Evolutionary conservation across 2,797 vertebrate species (phyloP), one percentile per base, ranked within the genome.

Genomic region (Sitta carolinensis): DNA sequence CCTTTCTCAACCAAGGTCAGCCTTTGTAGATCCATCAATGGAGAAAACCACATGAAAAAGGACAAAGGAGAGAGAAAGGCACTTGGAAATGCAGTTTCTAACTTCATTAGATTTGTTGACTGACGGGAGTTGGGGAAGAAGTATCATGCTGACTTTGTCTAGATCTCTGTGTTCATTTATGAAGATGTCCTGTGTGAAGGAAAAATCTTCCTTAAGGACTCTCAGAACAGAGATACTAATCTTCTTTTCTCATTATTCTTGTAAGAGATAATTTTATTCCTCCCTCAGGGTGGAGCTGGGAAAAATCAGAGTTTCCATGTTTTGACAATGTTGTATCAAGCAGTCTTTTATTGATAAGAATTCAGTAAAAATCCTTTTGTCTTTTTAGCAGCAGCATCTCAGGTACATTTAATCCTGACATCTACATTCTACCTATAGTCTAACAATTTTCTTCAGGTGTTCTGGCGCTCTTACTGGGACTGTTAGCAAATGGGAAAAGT

Each of bases 181-280:
- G 90, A 95, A 88, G 90, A 95, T 82, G 89, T 94, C 82, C 55
- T 61, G 32, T 78, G 62, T 84, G 63, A 91, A 93, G 83, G 77
- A 84, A 94, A 42, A 90, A 59, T 82, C 67, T 94, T 94, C 74
- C 84, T 87, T 63, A 63, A 91, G 88, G 67, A 63, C 21, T 90
- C 73, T 88, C 55, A 54, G 80, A 91, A 69, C 55, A 66, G 76
- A 92, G 78, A 90, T 87, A 40, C 55, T 93, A 77, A 92, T 93
- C 92, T 93, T 87, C 38, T 92, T 93, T 91, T 86, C 93, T 90
- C 83, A 61, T 89, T 96, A 90, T 69, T 90, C 84, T 84, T 27
- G 15, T 84, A 90, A 77, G 63, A 90, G 67, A 82, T 32, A 69
- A 93, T 82, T 95, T 90, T 62, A 55, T 84, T 92, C 63, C 12